Conservation (phyloP, 2,113 vertebrate species). For the Zootoca vivipara region DNA sequence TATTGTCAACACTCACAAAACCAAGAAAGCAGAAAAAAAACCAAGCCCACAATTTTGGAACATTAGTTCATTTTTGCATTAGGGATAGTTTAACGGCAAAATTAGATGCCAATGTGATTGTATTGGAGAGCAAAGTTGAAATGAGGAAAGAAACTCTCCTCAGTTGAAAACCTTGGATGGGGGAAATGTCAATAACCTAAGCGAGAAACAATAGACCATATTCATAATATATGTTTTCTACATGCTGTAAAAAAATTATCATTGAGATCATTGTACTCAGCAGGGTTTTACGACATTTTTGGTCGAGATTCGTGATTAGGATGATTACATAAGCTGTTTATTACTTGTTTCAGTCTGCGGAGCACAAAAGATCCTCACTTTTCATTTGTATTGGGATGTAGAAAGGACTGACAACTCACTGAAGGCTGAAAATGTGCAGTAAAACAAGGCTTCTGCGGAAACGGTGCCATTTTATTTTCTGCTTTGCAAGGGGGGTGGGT, state of each 20-base stretch:
- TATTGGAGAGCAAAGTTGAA: background rate
- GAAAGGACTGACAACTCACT: constrained; percentile 50
- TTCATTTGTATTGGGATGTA: constrained; percentile 59
- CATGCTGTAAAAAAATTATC: constrained; percentile 63
- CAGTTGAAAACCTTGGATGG: constrained; percentile 46
- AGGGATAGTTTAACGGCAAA: background rate
- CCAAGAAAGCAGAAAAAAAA: background rate
- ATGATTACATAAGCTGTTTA: constrained; percentile 73
- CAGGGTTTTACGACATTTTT: constrained; percentile 66
- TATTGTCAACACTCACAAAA: background rate
- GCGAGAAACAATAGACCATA: constrained; percentile 53
- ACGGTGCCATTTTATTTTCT: constrained; percentile 15
- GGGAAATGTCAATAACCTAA: constrained; percentile 5
- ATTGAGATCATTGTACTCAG: constrained; percentile 55
- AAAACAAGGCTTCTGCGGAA: constrained; percentile 46
- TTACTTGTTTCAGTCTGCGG: constrained; percentile 65
- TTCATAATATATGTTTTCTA: constrained; percentile 58
- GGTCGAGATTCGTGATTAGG: constrained; percentile 64
- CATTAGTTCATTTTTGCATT: background rate
- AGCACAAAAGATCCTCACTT: constrained; percentile 53
- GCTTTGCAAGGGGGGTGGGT: rapidly evolving
- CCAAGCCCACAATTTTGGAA: background rate
- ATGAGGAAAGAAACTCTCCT: constrained; percentile 44
- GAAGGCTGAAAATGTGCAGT: constrained; percentile 49
- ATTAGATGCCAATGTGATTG: background rate